Conservation (phyloP, 1,140 invertebrate genomes). For the Brachionus angularis region DNA sequence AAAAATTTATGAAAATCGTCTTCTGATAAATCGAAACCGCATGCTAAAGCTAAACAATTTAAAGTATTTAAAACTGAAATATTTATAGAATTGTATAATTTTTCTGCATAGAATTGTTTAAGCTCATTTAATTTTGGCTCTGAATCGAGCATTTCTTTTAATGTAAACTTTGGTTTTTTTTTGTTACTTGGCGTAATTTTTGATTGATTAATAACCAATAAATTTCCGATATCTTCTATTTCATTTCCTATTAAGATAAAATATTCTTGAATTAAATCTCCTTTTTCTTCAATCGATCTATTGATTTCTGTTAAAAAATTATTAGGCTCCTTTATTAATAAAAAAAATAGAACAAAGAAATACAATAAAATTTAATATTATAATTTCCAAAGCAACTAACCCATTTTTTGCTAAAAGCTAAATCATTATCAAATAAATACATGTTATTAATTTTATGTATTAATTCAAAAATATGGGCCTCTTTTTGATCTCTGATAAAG, state of each 20-base stretch:
- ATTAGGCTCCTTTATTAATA: slow-evolving; percentile 49
- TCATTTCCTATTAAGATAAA: slow-evolving; percentile 52
- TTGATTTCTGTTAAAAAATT: slow-evolving; percentile 51
- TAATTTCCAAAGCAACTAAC: slow-evolving; percentile 47
- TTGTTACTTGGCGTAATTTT: slow-evolving; percentile 45
- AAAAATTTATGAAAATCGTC: background rate
- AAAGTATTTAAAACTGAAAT: slow-evolving; percentile 1
- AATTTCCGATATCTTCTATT: slow-evolving; percentile 51
- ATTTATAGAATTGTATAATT: slow-evolving; percentile 51
- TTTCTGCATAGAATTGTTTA: slow-evolving; percentile 50
- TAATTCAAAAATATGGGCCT: slow-evolving; percentile 49
- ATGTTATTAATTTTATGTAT: slow-evolving; percentile 52
- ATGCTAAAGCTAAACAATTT: slow-evolving; percentile 1
- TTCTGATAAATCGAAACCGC: background rate
- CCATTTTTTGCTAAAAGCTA: slow-evolving; percentile 54
- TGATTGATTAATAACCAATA: slow-evolving; percentile 48
- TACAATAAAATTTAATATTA: background rate
- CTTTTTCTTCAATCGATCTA: slow-evolving; percentile 48
- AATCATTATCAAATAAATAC: slow-evolving; percentile 54
- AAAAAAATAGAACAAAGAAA: background rate
- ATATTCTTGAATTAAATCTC: slow-evolving; percentile 48
- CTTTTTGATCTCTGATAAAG: slow-evolving; percentile 51
- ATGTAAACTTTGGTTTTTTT: slow-evolving; percentile 47
- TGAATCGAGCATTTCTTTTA: slow-evolving; percentile 16
- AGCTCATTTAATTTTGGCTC: slow-evolving; percentile 4